Evolutionary conservation across 2,797 vertebrate species (phyloP).

Genomic region (Aeoliscus strigatus): DNA sequence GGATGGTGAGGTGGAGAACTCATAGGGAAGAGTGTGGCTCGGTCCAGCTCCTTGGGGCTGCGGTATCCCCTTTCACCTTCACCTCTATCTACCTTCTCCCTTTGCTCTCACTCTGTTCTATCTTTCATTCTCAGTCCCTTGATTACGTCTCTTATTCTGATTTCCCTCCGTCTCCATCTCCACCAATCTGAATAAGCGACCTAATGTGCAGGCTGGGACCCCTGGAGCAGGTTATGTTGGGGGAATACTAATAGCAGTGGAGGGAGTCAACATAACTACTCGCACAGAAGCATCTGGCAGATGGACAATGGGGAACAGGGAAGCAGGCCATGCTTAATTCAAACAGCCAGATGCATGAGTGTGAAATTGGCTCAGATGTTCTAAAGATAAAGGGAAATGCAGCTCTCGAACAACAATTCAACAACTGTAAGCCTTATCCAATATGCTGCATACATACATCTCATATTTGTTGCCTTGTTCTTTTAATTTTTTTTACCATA

Average conservation of each 20-base stretch:
- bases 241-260: conserved; percentile 54
- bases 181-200: conserved; percentile 37
- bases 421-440: too few species aligned
- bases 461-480: conserved; percentile 2
- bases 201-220: conserved; percentile 43
- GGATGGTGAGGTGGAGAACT: conserved; percentile 31
- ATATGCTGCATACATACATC: too few species aligned
- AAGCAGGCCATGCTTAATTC: too few species aligned
- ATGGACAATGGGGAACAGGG: conserved; percentile 33
- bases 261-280: conserved; percentile 25
- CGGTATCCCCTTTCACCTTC: conserved; percentile 60
- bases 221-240: conserved; percentile 25
- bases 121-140: conserved; percentile 5
- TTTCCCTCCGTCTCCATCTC: conserved; percentile 13
- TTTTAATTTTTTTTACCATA: not conserved
- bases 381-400: too few species aligned
- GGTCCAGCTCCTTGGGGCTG: conserved; percentile 13
- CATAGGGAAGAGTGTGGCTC: conserved; percentile 30
- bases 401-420: too few species aligned
- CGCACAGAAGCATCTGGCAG: conserved; percentile 42
- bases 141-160: conserved; percentile 9
- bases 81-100: conserved; percentile 26
- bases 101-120: not conserved
- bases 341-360: too few species aligned
- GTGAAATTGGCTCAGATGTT: too few species aligned